A percentile compares a stretch with the other conserved stretches of the same genome.
Conservation (phyloP, 2,113 vertebrate genomes). For the Gambusia holbrooki region DNA sequence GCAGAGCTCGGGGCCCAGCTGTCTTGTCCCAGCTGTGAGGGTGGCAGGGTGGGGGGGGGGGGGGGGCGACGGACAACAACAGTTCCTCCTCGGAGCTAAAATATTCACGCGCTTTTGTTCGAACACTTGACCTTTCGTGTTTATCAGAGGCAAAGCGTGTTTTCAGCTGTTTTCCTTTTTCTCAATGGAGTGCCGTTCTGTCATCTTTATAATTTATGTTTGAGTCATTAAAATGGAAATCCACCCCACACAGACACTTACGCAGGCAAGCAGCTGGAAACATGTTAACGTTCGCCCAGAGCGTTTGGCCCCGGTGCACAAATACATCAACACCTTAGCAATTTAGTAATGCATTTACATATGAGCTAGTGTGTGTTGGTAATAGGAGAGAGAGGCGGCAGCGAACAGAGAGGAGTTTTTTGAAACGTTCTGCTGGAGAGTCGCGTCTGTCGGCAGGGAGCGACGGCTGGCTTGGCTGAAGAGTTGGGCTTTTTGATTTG, state of each 20-base stretch:
- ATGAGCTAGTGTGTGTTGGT: not conserved
- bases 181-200: constrained; percentile 41
- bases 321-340: constrained; percentile 14
- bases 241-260: constrained; percentile 43
- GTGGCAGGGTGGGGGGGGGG: no score
- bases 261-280: constrained; percentile 22
- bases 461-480: constrained; percentile 1
- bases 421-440: constrained; percentile 19
- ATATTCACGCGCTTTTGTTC: constrained; percentile 30
- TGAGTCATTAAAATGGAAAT: constrained; percentile 51
- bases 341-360: constrained; percentile 12
- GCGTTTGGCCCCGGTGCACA: constrained; percentile 14
- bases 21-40: constrained; percentile 53
- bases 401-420: constrained; percentile 7
- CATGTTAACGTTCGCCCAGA: constrained; percentile 45
- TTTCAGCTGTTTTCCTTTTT: constrained; percentile 24
- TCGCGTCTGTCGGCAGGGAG: constrained; percentile 62
- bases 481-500: constrained; percentile 59
- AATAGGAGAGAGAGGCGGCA: constrained; percentile 19
- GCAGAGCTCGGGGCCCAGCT: constrained; percentile 36
- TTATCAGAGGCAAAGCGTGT: constrained; percentile 36
- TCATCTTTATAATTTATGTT: constrained; percentile 59
- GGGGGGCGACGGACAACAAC: constrained; percentile 31
- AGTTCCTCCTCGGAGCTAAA: constrained; percentile 30
- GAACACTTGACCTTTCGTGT: constrained; percentile 19